Percentiles rank a stretch among this genome's conserved stretches.
These are phyloP conservation scores for Enteromius afrohamiltoni DNA, from an alignment of 2,797 vertebrate species.

Conservation along the genomic window DNA sequence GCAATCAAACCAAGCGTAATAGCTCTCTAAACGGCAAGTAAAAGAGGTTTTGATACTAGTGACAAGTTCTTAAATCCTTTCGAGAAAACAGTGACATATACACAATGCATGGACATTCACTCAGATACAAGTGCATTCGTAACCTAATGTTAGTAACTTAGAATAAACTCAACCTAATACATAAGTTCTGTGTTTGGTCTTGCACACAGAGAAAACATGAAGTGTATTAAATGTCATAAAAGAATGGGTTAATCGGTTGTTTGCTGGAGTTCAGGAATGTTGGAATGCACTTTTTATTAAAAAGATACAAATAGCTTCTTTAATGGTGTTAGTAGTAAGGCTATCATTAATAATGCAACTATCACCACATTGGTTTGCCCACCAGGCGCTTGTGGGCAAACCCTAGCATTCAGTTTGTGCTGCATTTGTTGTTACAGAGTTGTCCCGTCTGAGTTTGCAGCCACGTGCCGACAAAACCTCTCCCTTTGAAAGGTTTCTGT, in stretches of 20 bases:
- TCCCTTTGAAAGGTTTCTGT: conserved; percentile 43
- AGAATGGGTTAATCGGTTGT: background rate
- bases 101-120: conserved; percentile 75
- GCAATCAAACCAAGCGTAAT: background rate
- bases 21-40: background rate
- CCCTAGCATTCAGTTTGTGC: background rate
- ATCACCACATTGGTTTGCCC: conserved; percentile 33
- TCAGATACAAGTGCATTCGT: conserved; percentile 81
- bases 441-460: conserved; percentile 15
- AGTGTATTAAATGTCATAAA: conserved; percentile 57
- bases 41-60: background rate
- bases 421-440: conserved; percentile 1
- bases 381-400: conserved; percentile 17
- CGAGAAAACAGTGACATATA: conserved; percentile 70
- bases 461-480: conserved; percentile 42
- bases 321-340: conserved; percentile 48
- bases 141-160: conserved; percentile 74
- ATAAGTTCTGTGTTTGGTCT: conserved; percentile 30
- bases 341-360: conserved; percentile 34
- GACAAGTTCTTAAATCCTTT: background rate
- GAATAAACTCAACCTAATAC: conserved; percentile 62
- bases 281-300: conserved; percentile 60
- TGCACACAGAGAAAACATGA: conserved; percentile 67
- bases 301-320: conserved; percentile 56
- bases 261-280: conserved; percentile 26